phyloP scores from a whole-genome alignment of 2,797 vertebrate genomes.

The Tragelaphus oryx region DNA sequence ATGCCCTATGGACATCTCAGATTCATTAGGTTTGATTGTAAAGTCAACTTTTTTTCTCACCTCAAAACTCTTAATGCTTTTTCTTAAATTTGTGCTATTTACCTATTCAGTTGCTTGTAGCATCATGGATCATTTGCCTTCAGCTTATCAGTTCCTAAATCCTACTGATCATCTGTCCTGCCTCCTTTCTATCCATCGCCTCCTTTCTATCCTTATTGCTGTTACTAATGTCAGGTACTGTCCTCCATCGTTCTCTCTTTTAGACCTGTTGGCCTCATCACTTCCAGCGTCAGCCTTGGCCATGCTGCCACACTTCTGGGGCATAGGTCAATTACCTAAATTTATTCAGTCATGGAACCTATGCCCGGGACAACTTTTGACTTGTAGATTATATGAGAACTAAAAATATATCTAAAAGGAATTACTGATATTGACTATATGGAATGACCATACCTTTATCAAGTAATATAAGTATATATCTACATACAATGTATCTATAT shows the following conservation, averaged over 20 bases:
- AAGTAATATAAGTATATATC: background rate
- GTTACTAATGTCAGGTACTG: background rate
- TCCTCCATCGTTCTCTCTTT: background rate
- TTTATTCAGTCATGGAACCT: background rate
- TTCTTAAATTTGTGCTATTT: background rate
- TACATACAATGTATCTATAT: background rate
- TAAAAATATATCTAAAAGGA: background rate
- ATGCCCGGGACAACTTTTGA: background rate
- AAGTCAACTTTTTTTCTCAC: background rate
- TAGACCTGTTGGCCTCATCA: background rate
- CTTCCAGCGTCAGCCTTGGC: background rate
- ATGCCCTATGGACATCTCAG: background rate
- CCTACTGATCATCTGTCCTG: background rate
- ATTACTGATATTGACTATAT: background rate
- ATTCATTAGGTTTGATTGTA: background rate
- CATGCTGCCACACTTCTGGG: background rate
- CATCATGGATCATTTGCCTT: background rate
- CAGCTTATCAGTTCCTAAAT: background rate
- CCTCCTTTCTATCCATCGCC: background rate
- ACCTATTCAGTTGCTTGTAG: background rate
- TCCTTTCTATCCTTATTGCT: background rate
- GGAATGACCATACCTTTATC: background rate
- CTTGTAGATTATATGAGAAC: background rate
- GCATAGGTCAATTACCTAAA: background rate
- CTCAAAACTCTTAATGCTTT: background rate